Evolutionary conservation across 2,888 invertebrate genomes (phyloP).

Genomic region (Synanthedon andrenaeformis): DNA sequence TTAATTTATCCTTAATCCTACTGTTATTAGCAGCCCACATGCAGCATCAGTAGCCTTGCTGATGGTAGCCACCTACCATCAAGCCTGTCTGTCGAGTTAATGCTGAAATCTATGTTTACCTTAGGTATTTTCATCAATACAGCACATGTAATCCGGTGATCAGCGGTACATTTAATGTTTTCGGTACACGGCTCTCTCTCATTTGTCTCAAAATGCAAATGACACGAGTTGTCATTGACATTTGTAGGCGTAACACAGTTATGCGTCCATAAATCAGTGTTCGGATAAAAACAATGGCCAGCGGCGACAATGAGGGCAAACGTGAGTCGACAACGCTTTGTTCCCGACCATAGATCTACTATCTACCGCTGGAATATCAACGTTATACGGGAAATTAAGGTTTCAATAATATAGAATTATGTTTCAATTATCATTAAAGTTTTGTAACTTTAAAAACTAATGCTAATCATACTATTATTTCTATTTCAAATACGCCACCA

Average conservation of each 20-base stretch:
- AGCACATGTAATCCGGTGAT: neutral
- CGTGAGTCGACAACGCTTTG: constrained; percentile 14
- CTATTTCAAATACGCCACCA: too few relatives aligned
- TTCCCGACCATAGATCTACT: constrained; percentile 5
- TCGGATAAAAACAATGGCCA: constrained; percentile 20
- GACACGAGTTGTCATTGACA: constrained; percentile 10
- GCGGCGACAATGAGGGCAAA: constrained; percentile 18
- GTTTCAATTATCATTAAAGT: too few relatives aligned
- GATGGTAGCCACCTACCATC: too few relatives aligned
- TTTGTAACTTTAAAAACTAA: too few relatives aligned
- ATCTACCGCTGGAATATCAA: neutral
- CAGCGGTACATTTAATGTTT: neutral
- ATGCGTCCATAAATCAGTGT: constrained; percentile 19
- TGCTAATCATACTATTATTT: too few relatives aligned
- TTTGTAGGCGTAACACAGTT: constrained; percentile 17
- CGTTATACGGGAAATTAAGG: neutral
- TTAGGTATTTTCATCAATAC: too few relatives aligned
- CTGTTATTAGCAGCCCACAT: too few relatives aligned
- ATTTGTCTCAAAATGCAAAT: constrained; percentile 6
- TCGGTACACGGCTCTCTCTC: constrained; percentile 1
- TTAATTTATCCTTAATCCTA: too few relatives aligned
- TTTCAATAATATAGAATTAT: neutral
- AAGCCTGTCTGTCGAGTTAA: too few relatives aligned
- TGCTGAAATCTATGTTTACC: too few relatives aligned
- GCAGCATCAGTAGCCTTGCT: too few relatives aligned